Percentiles rank a stretch among this genome's conserved stretches.
phyloP scores from a whole-genome alignment of 2,888 invertebrate species.

The Antheraea assamensis region DNA sequence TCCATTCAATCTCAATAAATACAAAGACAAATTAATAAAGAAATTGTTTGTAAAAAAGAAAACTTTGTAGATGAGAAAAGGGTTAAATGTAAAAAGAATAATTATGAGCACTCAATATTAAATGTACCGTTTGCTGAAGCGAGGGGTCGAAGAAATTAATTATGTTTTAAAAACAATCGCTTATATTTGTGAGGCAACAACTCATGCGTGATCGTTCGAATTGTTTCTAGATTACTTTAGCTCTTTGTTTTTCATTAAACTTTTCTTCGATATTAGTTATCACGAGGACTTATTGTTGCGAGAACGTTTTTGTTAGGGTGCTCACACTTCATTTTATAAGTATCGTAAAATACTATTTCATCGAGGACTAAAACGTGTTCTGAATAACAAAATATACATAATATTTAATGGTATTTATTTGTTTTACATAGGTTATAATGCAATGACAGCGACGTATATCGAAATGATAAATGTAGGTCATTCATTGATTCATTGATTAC shows the following conservation, averaged over 20 bases:
- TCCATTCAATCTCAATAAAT: background rate
- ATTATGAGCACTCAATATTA: conserved; percentile 82
- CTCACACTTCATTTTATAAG: conserved; percentile 12
- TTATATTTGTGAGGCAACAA: conserved; percentile 75
- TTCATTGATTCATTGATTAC: no score
- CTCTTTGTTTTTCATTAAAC: conserved; percentile 78
- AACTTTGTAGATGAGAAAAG: conserved; percentile 68
- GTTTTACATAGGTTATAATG: background rate
- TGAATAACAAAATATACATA: background rate
- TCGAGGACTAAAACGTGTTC: background rate
- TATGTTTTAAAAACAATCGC: conserved; percentile 81
- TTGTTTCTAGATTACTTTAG: conserved; percentile 79
- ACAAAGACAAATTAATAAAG: conserved; percentile 49
- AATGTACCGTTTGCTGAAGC: conserved; percentile 76
- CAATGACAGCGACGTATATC: background rate
- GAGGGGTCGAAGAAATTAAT: conserved; percentile 79
- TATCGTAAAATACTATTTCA: conserved; percentile 15
- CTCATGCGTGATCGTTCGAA: conserved; percentile 79
- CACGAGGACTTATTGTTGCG: conserved; percentile 35
- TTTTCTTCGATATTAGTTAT: conserved; percentile 58
- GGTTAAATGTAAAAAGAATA: conserved; percentile 78
- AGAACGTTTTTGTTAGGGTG: conserved; percentile 12
- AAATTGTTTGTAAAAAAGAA: conserved; percentile 52
- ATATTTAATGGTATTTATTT: background rate
- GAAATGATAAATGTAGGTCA: background rate